Base-by-base conservation (phyloP, 2,113 vertebrate genomes). In the Thunnus thynnus region DNA sequence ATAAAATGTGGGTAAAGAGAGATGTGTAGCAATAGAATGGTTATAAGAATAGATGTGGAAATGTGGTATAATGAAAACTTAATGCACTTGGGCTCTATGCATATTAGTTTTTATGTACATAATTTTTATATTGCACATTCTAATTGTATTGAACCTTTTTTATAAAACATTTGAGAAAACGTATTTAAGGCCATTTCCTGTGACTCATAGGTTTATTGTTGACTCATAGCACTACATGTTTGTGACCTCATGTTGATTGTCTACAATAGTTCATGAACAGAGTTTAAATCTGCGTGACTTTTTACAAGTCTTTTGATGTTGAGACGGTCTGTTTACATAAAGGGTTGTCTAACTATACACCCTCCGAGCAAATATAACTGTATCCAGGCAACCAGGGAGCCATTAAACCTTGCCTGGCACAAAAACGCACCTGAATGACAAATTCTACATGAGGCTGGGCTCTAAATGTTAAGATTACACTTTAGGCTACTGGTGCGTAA, bases 301-400 rank as follows among this genome's bases (percentile, higher is more conserved):
- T 9, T 41, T 41, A 6, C 36, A 9, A 10, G 8, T 8, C 8
- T 41, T 1, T 9, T 41, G 36, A 41, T 9, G 36, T 5, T 9
- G n/a, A 32, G 25, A 36, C 25, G 5, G 3, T 25, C 25, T 84
- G 74, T 83, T 58, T 84, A 47, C 75, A 78, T 10, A 67, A 17
- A 47, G 41, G 48, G 71, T 76, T 22, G 27, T 70, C 25, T 48
- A 64, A 62, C 73, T 17, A 54, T 44, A 83, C 78, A 51, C 60
- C 82, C 64, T 52, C 9, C 22, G 67, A 80, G 76, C 78, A 89
- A 86, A 92, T 13, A 80, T 14, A 22, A 52, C 46, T 61, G 84
- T 82, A 79, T 32, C 83, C 68, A 75, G 60, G 85, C 78, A 84
- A 86, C 86, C 11, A 1, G n/a, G 13, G 54, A 44, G 52, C 25